These are phyloP conservation scores for Recurvirostra avosetta DNA, from an alignment of 2,113 vertebrate species.

Conservation along the genomic window DNA sequence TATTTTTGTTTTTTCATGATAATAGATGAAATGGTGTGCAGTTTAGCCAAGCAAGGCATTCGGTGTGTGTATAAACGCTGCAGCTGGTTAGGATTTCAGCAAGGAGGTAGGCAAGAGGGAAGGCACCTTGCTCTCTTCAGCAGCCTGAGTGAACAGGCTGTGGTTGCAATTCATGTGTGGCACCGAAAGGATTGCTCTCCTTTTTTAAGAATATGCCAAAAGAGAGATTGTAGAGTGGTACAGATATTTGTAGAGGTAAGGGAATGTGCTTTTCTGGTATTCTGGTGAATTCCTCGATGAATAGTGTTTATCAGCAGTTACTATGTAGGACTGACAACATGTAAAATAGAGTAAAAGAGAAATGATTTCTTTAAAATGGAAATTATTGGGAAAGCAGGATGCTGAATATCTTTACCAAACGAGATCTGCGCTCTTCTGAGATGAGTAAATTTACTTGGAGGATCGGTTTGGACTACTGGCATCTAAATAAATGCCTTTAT, in stretches of 20 bases:
- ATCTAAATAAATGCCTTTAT: background rate
- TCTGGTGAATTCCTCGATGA: background rate
- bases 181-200: background rate
- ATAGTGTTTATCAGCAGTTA: background rate
- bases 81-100: background rate
- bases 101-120: background rate
- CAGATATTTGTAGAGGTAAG: background rate
- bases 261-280: background rate
- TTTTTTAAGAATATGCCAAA: background rate
- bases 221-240: background rate
- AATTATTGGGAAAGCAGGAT: background rate
- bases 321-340: background rate
- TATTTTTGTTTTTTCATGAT: background rate
- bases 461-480: background rate
- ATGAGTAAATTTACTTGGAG: background rate
- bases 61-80: background rate
- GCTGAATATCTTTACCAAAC: background rate
- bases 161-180: accelerated
- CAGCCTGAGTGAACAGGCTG: background rate
- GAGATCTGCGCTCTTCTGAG: background rate
- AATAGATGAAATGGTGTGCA: background rate
- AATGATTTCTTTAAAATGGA: background rate
- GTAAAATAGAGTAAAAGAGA: background rate
- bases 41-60: background rate
- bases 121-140: background rate